These are phyloP conservation scores for Heliconius nattereri DNA, from an alignment of 1,140 invertebrate species.

Conservation along the genomic window DNA sequence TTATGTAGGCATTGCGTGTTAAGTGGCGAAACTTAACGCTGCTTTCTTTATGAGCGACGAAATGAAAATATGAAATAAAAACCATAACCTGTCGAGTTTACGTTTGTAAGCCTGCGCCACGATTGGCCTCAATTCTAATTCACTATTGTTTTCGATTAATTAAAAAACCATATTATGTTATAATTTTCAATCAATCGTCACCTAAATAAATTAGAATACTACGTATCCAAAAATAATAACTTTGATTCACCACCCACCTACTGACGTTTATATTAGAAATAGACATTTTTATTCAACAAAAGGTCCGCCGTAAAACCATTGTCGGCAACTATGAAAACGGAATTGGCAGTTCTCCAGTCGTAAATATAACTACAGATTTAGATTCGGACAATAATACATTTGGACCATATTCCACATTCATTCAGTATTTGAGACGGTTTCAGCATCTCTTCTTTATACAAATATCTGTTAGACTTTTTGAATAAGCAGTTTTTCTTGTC, in stretches of 20 bases:
- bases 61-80: too few species aligned
- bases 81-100: too few species aligned
- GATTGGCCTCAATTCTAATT: too few species aligned
- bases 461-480: background rate
- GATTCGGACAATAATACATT: slow-evolving; percentile 20
- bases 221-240: too few species aligned
- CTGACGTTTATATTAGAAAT: slow-evolving; percentile 18
- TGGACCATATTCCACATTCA: slow-evolving; percentile 17
- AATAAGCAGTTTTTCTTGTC: background rate
- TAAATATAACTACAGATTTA: slow-evolving; percentile 39
- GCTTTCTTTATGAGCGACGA: too few species aligned
- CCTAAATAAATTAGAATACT: too few species aligned
- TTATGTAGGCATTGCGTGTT: too few species aligned
- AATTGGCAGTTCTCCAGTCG: slow-evolving; percentile 38
- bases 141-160: too few species aligned
- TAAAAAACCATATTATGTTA: too few species aligned
- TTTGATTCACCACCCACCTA: background rate
- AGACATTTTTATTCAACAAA: slow-evolving; percentile 35
- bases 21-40: too few species aligned
- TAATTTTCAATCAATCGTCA: too few species aligned
- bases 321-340: slow-evolving; percentile 35
- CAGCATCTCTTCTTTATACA: background rate
- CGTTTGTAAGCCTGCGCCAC: too few species aligned
- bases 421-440: slow-evolving; percentile 6
- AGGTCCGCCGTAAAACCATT: slow-evolving; percentile 28